phyloP scores from a whole-genome alignment of 2,797 vertebrate species.

The Novumbra hubbsi region DNA sequence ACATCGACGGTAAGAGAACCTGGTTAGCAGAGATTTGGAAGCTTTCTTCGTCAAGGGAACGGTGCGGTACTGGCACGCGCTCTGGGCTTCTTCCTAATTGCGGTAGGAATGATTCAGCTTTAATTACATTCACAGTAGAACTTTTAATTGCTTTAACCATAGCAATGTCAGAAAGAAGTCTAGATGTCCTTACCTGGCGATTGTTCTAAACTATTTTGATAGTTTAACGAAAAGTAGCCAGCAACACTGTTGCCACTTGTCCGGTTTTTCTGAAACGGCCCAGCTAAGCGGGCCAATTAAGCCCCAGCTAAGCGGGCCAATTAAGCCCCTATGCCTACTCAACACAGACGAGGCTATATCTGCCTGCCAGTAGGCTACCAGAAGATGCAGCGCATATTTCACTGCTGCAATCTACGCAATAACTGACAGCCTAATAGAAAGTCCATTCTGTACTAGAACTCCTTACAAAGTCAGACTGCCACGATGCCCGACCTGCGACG shows the following conservation, averaged over 20 bases:
- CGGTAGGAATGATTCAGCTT: conserved; percentile 18
- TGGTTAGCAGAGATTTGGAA: conserved; percentile 13
- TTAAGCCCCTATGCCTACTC: background rate
- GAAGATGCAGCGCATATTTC: too few relatives aligned
- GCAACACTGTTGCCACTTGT: background rate
- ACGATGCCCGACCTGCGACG: too few relatives aligned
- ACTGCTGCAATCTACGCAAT: too few relatives aligned
- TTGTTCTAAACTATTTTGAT: background rate
- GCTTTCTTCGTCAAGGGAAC: conserved; percentile 19
- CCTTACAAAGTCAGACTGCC: too few relatives aligned
- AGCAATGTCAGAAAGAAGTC: background rate
- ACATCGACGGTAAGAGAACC: conserved; percentile 66
- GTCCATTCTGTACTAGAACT: too few relatives aligned
- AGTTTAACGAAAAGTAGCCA: background rate
- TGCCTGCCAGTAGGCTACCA: too few relatives aligned
- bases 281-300: too few relatives aligned
- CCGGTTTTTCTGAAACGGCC: too few relatives aligned
- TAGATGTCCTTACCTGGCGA: background rate
- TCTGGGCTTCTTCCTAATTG: background rate
- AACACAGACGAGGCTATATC: background rate
- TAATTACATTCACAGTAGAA: background rate
- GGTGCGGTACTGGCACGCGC: background rate
- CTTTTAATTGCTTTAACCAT: background rate
- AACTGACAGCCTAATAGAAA: too few relatives aligned
- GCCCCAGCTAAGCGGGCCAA: too few relatives aligned